Percentiles rank a stretch among this genome's conserved stretches.
Evolutionary conservation across 1,140 invertebrate species (phyloP).

Genomic region (Papilio aristodemus): DNA sequence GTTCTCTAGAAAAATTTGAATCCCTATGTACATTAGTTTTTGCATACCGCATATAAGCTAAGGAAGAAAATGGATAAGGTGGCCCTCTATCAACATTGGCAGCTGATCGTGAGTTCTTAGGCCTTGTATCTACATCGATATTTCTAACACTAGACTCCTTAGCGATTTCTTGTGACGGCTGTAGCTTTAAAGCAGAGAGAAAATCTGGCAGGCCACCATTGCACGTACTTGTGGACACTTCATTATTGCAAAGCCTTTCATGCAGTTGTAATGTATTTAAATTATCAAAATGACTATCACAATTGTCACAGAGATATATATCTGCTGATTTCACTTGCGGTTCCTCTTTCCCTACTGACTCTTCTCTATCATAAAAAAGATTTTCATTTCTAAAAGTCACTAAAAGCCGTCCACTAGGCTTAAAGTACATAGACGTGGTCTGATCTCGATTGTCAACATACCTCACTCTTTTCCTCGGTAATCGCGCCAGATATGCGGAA

Average conservation of each 20-base stretch:
- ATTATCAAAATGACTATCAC: conserved; percentile 82
- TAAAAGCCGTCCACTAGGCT: conserved; percentile 83
- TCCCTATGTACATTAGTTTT: conserved; percentile 64
- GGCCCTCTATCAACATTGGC: conserved; percentile 67
- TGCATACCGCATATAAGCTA: conserved; percentile 67
- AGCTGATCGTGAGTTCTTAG: conserved; percentile 56
- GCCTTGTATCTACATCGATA: conserved; percentile 45
- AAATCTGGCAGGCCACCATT: conserved; percentile 63
- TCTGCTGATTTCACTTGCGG: conserved; percentile 74
- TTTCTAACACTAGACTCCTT: conserved; percentile 36
- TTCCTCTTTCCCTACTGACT: conserved; percentile 48
- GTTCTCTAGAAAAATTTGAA: conserved; percentile 63
- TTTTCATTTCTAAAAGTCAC: conserved; percentile 89
- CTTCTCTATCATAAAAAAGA: conserved; percentile 81
- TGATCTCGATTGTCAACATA: conserved; percentile 88
- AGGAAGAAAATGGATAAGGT: conserved; percentile 77
- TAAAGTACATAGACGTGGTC: conserved; percentile 86
- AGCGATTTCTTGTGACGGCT: conserved; percentile 42
- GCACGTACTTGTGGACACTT: conserved; percentile 49
- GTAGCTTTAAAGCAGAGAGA: conserved; percentile 63
- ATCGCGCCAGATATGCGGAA: conserved; percentile 84
- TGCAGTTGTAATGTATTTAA: conserved; percentile 65
- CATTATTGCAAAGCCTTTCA: conserved; percentile 74
- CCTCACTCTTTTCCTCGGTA: conserved; percentile 83
- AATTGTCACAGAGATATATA: conserved; percentile 88